phyloP scores from a whole-genome alignment of 2,888 invertebrate genomes.

The Apoda limacodes region DNA sequence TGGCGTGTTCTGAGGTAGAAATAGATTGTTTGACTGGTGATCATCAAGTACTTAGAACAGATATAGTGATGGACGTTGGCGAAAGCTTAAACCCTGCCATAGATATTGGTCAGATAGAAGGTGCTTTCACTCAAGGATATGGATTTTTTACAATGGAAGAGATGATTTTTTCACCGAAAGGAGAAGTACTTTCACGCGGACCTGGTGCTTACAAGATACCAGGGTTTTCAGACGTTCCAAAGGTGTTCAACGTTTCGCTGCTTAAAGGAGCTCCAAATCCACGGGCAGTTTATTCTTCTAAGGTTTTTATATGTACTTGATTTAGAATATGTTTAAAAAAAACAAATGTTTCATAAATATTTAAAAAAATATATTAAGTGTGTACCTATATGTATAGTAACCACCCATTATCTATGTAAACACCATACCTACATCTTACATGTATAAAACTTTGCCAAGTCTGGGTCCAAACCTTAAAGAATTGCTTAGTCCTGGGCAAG shows the following conservation, averaged over 20 bases:
- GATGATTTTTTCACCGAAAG: slow-evolving; percentile 79
- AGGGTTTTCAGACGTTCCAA: slow-evolving; percentile 84
- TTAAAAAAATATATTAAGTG: too few relatives aligned
- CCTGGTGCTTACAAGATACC: slow-evolving; percentile 91
- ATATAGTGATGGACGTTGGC: slow-evolving; percentile 93
- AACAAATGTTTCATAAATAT: background rate
- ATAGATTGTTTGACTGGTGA: slow-evolving; percentile 90
- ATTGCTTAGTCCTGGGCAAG: too few relatives aligned
- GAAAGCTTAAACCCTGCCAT: slow-evolving; percentile 91
- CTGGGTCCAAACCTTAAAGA: too few relatives aligned
- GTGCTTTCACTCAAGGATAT: slow-evolving; percentile 89
- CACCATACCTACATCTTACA: too few relatives aligned
- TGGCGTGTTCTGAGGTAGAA: slow-evolving; percentile 85
- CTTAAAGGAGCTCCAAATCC: slow-evolving; percentile 85
- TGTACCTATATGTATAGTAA: too few relatives aligned
- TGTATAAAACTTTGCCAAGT: too few relatives aligned
- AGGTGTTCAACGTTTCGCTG: slow-evolving; percentile 85
- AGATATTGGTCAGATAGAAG: slow-evolving; percentile 92
- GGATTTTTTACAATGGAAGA: slow-evolving; percentile 88
- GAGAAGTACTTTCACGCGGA: slow-evolving; percentile 78
- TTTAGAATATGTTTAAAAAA: background rate
- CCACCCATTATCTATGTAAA: too few relatives aligned
- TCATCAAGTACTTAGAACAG: slow-evolving; percentile 82
- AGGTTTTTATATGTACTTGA: slow-evolving; percentile 74
- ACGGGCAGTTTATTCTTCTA: slow-evolving; percentile 88